Conservation (phyloP, 2,113 vertebrate species). For the Strix aluco region DNA sequence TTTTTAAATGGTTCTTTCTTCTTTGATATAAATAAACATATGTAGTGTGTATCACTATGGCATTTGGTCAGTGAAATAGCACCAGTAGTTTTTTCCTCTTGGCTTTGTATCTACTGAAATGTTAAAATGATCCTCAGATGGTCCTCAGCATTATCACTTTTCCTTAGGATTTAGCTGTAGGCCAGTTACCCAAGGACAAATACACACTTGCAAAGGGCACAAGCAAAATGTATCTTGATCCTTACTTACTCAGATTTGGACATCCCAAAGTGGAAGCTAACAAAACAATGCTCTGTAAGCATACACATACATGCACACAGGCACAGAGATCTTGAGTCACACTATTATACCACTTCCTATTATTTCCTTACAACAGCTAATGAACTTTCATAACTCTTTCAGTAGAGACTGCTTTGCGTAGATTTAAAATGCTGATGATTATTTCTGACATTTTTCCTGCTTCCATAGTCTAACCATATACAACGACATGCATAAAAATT, state of each 20-base stretch:
- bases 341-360: background rate
- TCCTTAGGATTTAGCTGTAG: background rate
- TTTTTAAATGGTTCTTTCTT: background rate
- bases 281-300: background rate
- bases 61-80: background rate
- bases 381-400: background rate
- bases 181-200: background rate
- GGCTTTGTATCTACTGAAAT: background rate
- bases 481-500: background rate
- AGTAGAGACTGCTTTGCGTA: background rate
- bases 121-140: background rate
- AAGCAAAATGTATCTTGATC: background rate
- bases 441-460: background rate
- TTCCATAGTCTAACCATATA: background rate
- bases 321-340: background rate
- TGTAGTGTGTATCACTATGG: background rate
- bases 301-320: background rate
- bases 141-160: background rate
- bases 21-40: background rate
- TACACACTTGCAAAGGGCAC: background rate
- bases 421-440: background rate
- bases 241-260: constrained; percentile 9
- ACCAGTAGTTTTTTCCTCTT: background rate
- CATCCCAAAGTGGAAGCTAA: background rate
- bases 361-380: background rate